Evolutionary conservation across 2,888 invertebrate species (phyloP).

Genomic region (Apotomis capreana): DNA sequence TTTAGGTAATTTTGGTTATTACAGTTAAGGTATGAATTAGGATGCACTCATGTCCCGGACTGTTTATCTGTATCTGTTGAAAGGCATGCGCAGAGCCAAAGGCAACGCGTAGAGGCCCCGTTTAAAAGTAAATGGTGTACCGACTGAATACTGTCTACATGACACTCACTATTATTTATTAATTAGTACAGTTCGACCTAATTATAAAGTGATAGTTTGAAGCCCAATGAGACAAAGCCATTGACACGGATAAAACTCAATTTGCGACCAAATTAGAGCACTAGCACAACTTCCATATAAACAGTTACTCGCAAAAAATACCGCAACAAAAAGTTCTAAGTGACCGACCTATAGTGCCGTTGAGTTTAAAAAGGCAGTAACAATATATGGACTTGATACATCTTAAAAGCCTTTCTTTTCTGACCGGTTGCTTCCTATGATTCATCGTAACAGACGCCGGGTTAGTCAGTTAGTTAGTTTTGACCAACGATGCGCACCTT

Average conservation of each 20-base stretch:
- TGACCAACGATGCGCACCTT: constrained; percentile 57
- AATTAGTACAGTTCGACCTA: constrained; percentile 1
- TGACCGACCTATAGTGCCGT: constrained; percentile 58
- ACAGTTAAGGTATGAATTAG: too few relatives aligned
- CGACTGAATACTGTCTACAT: too few relatives aligned
- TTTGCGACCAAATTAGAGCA: constrained; percentile 61
- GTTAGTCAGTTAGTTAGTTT: constrained; percentile 60
- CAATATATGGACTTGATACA: background rate
- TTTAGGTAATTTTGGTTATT: too few relatives aligned
- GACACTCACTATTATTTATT: background rate
- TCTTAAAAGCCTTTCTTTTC: constrained; percentile 21
- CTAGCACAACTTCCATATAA: constrained; percentile 54
- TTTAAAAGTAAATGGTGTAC: too few relatives aligned
- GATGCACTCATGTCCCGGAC: too few relatives aligned
- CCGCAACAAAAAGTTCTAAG: constrained; percentile 74
- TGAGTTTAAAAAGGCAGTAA: constrained; percentile 2
- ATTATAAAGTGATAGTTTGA: constrained; percentile 24
- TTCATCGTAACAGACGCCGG: constrained; percentile 59
- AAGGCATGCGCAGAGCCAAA: too few relatives aligned
- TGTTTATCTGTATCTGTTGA: too few relatives aligned
- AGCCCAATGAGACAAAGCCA: constrained; percentile 23
- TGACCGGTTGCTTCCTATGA: constrained; percentile 61
- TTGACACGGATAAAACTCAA: constrained; percentile 40
- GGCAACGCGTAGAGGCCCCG: too few relatives aligned
- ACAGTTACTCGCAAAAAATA: constrained; percentile 72